Evolutionary conservation across 2,113 vertebrate species (phyloP).

Genomic region (Malurus cyaneus): DNA sequence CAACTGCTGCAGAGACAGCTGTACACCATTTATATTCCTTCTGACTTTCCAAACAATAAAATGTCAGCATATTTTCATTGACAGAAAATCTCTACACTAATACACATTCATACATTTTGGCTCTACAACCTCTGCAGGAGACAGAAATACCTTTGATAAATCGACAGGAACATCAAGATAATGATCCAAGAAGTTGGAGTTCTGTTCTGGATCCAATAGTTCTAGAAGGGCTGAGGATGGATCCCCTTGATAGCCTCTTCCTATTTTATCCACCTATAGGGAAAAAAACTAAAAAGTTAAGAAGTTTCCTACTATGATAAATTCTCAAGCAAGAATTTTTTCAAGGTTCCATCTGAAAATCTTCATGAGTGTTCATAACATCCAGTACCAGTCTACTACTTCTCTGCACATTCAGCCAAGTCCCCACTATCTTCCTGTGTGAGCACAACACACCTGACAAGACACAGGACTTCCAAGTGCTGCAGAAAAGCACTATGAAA

Average conservation of each 20-base stretch:
- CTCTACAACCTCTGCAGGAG: not conserved
- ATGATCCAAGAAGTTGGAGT: conserved; percentile 95
- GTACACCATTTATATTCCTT: not conserved
- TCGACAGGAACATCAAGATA: conserved; percentile 97
- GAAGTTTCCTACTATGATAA: not conserved
- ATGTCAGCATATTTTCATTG: not conserved
- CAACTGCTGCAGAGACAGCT: not conserved
- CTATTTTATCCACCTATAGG: conserved; percentile 94
- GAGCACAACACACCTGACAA: not conserved
- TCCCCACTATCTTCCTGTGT: not conserved
- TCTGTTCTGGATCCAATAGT: conserved; percentile 95
- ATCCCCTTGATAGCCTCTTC: conserved; percentile 96
- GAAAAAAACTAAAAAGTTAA: not conserved
- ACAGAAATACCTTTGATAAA: conserved; percentile 86
- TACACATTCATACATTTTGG: not conserved
- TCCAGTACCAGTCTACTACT: not conserved
- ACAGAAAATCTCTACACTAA: not conserved
- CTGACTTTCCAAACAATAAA: not conserved
- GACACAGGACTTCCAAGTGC: not conserved
- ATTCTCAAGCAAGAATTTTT: not conserved
- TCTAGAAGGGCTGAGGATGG: conserved; percentile 93
- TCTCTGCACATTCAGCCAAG: not conserved
- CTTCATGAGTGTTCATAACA: not conserved
- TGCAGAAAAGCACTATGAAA: not conserved
- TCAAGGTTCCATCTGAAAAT: not conserved